Evolutionary conservation across 53 echinoderm and acorn worm species (phyloP), one percentile per base, ranked within the genome.

Genomic region (Antedon mediterranea): DNA sequence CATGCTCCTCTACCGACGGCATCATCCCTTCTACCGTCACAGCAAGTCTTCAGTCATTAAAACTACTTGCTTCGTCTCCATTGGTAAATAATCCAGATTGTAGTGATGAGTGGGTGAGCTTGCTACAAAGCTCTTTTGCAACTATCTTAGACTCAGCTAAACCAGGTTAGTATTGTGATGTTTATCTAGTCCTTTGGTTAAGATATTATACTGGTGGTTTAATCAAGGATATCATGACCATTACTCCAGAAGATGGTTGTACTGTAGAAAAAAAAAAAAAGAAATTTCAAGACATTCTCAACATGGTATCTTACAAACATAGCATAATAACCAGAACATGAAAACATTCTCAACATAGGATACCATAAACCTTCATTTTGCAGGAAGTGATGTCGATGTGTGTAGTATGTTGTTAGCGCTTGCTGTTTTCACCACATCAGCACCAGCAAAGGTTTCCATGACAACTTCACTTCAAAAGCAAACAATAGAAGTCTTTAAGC

Each of bases 61-160:
- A 92, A n/a, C 82, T 81, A 0, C 79, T 98, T 31, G 84, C 81
- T 9, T 86, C 90, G 28, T 93, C 88, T 0, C 79, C 82, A 30
- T 90, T 85, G 70, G 85, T 93, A 9, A 78, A 84, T 32, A 84
- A 93, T 32, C 79, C 79, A 4, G 42, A 76, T n/a, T 98, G 90
- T 72, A 81, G 82, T 7, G 87, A 90, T 44, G 98, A 98, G n/a
- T 98, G 98, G 98, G 86, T 88, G n/a, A 77, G 87, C 70, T 85
- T 88, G 26, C 86, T 98, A 28, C 83, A 90, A 31, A 98, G 98
- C 74, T 88, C 98, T 0, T 75, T 98, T 41, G 98, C 98, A 8
- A 98, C 98, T 5, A 83, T 98, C 31, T 37, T 98, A 31, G 90
- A 98, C 71, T 92, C 85, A 72, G 87, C 92, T 14, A 87, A 88